phyloP scores from a whole-genome alignment of 2,113 vertebrate species.

The Pithys albifrons region DNA sequence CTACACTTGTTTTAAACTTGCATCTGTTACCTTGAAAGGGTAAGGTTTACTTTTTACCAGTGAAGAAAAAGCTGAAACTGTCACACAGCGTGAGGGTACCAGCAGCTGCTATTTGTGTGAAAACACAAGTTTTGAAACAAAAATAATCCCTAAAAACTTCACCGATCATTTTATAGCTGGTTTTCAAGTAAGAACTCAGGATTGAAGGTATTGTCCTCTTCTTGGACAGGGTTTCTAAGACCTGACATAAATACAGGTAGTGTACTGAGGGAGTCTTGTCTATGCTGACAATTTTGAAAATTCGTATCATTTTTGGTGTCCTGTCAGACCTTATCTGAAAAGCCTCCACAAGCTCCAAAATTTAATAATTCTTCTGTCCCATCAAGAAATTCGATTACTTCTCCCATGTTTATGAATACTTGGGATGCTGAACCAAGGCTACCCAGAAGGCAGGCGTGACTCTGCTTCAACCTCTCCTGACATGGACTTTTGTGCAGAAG shows the following conservation, averaged over 20 bases:
- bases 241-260: not conserved
- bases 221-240: not conserved
- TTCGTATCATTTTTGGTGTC: not conserved
- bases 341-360: not conserved
- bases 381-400: not conserved
- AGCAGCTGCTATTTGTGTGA: not conserved
- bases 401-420: not conserved
- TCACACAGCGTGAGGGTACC: not conserved
- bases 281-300: not conserved
- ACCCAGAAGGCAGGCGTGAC: not conserved
- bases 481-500: accelerated
- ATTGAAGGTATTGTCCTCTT: not conserved
- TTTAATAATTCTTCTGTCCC: not conserved
- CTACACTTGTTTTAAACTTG: not conserved
- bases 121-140: not conserved
- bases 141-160: not conserved
- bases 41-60: not conserved
- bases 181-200: not conserved
- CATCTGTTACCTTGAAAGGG: not conserved
- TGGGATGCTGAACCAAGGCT: not conserved
- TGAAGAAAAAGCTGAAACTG: not conserved
- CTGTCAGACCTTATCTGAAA: not conserved
- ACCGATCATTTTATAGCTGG: not conserved
- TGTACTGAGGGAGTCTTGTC: not conserved
- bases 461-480: not conserved